Base-by-base conservation (phyloP, 2,797 vertebrate species). In the Sebastes reedi region DNA sequence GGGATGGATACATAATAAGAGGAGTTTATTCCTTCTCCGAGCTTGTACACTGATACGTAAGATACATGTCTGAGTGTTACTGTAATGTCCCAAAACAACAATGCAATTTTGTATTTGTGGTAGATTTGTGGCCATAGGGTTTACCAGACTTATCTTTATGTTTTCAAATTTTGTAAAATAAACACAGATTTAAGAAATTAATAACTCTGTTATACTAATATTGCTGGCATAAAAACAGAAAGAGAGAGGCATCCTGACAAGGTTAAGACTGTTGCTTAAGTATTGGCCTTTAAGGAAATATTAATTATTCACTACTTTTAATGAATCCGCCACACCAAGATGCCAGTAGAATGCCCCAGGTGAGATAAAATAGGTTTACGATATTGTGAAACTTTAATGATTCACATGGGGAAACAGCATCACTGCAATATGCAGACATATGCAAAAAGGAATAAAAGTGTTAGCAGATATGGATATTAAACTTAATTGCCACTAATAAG, bases 301-400 rank as follows among this genome's bases (percentile, higher is more conserved):
- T 79, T 6, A 76, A 67, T 84, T 79, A 72, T 88, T 84, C 65
- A 83, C 55, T 65, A 75, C 5, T 59, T 76, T 80, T 80, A 87
- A 87, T 80, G 66, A 76, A 72, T 72, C 56, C n/a, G 64, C 13
- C 34, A 42, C 50, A 77, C 27, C 8, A 64, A 54, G 34, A 82
- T 65, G 36, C 66, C 67, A 75, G 13, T 14, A 56, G 75, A 75
- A 34, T 64, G 55, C 67, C 69, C 52, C 32, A 83, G 72, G 79
- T 84, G 52, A 84, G 39, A 72, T 75, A 66, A 55, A 84, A 79
- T n/a, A 67, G 54, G 59, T 75, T 79, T 62, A 77, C 18, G 58
- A 71, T 74, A 24, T 58, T 30, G 61, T 79, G 10, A 52, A 84
- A 70, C 3, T 76, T 78, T 84, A 69, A 86, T 72, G 32, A 72